These are phyloP conservation scores for Prenolepis imparis DNA, from an alignment of 2,888 invertebrate species.

Conservation along the genomic window DNA sequence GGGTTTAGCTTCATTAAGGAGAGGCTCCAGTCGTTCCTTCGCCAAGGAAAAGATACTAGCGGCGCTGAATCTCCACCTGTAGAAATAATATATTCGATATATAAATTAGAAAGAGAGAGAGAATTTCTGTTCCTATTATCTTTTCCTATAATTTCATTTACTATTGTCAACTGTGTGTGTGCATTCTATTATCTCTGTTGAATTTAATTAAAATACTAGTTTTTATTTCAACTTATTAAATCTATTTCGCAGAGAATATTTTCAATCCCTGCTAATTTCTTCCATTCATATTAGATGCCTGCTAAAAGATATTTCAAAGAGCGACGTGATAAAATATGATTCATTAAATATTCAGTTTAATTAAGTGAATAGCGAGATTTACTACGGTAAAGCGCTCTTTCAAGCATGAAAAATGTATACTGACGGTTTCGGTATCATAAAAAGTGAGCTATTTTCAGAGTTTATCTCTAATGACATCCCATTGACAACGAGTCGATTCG, in stretches of 20 bases:
- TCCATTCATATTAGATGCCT: neutral
- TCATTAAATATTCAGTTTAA: conserved; percentile 49
- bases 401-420: conserved; percentile 1
- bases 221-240: conserved; percentile 16
- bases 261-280: neutral
- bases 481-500: conserved; percentile 36
- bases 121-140: too few relatives aligned
- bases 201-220: neutral
- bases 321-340: neutral
- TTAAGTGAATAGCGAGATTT: conserved; percentile 39
- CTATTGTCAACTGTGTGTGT: neutral
- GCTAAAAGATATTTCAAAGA: neutral
- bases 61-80: conserved; percentile 85
- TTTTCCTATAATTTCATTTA: neutral
- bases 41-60: conserved; percentile 86
- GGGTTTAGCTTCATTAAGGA: conserved; percentile 87
- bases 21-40: conserved; percentile 86
- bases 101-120: neutral
- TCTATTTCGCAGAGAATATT: neutral
- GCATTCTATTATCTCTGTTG: neutral
- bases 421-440: conserved; percentile 10
- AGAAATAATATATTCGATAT: conserved; percentile 38
- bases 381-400: neutral
- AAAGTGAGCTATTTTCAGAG: neutral
- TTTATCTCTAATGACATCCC: conserved; percentile 27